These are phyloP conservation scores for Lepidochitona cinerea DNA, from an alignment of 2,888 invertebrate genomes.

Conservation along the genomic window DNA sequence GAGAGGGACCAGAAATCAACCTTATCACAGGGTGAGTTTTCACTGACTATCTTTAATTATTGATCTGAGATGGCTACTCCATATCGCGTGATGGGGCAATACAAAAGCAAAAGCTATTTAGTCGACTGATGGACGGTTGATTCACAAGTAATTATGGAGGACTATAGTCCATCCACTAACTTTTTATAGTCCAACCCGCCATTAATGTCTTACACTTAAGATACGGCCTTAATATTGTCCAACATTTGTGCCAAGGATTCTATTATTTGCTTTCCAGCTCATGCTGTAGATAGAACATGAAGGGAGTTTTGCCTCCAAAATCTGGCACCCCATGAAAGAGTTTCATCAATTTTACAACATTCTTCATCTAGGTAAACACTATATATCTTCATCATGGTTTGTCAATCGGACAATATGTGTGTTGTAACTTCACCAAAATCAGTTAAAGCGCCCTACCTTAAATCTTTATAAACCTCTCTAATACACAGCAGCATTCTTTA, in stretches of 20 bases:
- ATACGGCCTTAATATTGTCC: not conserved
- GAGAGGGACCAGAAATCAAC: no score
- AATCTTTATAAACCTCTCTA: no score
- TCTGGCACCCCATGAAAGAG: not conserved
- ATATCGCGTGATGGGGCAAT: not conserved
- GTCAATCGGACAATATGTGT: not conserved
- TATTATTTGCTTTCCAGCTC: no score
- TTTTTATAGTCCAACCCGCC: not conserved
- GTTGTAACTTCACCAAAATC: not conserved
- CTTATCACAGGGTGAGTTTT: no score
- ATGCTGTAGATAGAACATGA: no score
- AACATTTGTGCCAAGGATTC: no score
- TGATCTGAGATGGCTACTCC: not conserved
- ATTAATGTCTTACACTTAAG: not conserved
- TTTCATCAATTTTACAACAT: not conserved
- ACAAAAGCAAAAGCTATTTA: not conserved
- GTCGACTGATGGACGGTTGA: not conserved
- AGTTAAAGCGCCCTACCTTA: no score
- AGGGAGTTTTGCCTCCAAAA: no score
- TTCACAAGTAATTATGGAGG: not conserved
- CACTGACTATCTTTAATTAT: not conserved
- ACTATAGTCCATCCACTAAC: not conserved
- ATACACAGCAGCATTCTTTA: no score
- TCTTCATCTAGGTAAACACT: not conserved
- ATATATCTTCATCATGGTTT: not conserved